A percentile compares a stretch with the other conserved stretches of the same genome.
These are phyloP conservation scores for Neodiprion fabricii DNA, from an alignment of 1,140 invertebrate species.

Conservation along the genomic window DNA sequence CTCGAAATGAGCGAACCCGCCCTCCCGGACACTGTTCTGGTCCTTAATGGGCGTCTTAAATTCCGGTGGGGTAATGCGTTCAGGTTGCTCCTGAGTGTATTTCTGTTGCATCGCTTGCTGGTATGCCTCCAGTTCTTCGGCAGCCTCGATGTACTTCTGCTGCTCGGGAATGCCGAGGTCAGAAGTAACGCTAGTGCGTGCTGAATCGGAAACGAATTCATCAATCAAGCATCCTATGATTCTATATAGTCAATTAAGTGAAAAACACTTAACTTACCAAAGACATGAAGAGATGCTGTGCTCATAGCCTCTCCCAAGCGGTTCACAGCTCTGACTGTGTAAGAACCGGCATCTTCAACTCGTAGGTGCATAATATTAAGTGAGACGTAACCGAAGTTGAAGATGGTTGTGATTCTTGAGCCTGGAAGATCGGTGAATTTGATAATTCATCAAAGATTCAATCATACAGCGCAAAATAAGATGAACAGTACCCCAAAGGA, in stretches of 20 bases:
- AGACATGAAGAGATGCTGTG: conserved; percentile 79
- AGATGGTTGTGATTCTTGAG: conserved; percentile 93
- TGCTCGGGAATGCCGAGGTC: conserved; percentile 92
- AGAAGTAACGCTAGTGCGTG: conserved; percentile 79
- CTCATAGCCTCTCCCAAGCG: conserved; percentile 85
- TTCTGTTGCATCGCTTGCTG: conserved; percentile 78
- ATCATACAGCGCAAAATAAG: not conserved
- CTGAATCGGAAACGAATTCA: conserved; percentile 41
- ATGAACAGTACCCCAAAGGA: not conserved
- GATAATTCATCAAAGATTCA: not conserved
- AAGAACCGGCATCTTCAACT: conserved; percentile 91
- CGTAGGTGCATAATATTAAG: conserved; percentile 97
- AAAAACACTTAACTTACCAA: conserved; percentile 55
- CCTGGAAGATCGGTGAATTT: conserved; percentile 52
- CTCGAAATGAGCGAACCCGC: conserved; percentile 95
- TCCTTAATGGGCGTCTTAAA: conserved; percentile 94
- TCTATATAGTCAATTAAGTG: not conserved
- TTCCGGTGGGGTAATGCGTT: conserved; percentile 81
- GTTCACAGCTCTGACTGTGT: conserved; percentile 89
- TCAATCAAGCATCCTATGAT: conserved; percentile 9
- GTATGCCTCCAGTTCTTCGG: conserved; percentile 92
- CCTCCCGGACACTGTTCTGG: conserved; percentile 87
- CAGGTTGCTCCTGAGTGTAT: conserved; percentile 77
- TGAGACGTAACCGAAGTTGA: conserved; percentile 98
- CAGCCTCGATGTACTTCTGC: conserved; percentile 90